Conservation (phyloP, 2,888 invertebrate genomes). For the Drosophila nigricruria region DNA sequence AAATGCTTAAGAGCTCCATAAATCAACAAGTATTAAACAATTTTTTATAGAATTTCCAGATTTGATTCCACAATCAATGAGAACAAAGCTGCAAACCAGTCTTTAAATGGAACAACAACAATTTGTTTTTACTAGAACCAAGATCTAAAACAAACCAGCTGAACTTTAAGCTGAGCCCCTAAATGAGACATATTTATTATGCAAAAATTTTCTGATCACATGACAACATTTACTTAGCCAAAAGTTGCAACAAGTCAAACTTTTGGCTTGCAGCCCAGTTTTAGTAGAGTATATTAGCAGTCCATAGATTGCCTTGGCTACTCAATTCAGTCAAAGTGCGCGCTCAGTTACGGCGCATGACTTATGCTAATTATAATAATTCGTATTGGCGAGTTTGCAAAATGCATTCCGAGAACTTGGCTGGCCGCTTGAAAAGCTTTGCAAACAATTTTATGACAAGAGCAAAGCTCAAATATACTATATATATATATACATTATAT, state of each 20-base stretch:
- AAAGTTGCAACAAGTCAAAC: not conserved
- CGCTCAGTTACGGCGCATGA: constrained; percentile 12
- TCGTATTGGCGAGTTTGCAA: constrained; percentile 8
- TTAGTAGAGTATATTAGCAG: not conserved
- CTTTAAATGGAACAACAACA: not conserved
- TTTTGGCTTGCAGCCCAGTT: not conserved
- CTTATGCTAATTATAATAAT: constrained; percentile 44
- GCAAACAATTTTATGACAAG: constrained; percentile 17
- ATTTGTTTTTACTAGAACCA: not conserved
- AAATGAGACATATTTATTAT: not conserved
- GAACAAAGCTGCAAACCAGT: not conserved
- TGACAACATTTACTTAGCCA: not conserved
- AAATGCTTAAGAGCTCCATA: not conserved
- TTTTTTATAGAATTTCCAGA: not conserved
- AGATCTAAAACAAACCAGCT: not conserved
- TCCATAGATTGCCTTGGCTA: not conserved
- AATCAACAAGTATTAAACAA: not conserved
- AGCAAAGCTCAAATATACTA: constrained; percentile 28
- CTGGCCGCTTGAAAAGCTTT: constrained; percentile 12
- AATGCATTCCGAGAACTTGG: constrained; percentile 31
- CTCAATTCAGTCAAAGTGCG: not conserved
- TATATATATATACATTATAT: not conserved
- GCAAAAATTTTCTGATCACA: not conserved
- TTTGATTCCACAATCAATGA: not conserved
- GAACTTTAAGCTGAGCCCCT: not conserved